Conservation (phyloP, 2,797 vertebrate genomes). For the Rousettus madagascariensis region DNA sequence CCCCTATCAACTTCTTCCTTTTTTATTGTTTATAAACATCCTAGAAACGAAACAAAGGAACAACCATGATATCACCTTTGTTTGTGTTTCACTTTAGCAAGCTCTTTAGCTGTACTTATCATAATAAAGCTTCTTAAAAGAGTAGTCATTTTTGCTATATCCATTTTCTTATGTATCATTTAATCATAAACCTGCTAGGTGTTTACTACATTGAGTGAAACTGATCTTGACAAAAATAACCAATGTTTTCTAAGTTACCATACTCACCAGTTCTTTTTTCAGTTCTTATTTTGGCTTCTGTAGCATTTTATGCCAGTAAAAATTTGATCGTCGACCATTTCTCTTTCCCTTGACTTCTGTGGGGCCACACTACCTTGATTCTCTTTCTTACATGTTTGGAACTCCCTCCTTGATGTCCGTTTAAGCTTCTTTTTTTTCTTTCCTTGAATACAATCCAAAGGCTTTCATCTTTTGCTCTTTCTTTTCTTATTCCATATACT, state of each 20-base stretch:
- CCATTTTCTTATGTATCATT: background rate
- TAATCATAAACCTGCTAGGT: background rate
- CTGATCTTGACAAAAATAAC: background rate
- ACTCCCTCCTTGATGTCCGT: background rate
- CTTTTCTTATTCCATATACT: background rate
- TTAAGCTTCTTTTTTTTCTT: background rate
- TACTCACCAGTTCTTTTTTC: background rate
- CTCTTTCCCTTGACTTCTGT: background rate
- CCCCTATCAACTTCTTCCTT: background rate
- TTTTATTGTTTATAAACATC: background rate
- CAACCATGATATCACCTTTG: background rate
- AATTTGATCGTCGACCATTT: background rate
- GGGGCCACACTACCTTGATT: background rate
- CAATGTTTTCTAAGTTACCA: background rate
- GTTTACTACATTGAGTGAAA: background rate
- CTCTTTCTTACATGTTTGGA: background rate
- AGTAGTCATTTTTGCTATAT: background rate
- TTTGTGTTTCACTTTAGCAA: background rate
- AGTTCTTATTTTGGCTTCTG: background rate
- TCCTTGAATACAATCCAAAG: background rate
- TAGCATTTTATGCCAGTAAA: background rate
- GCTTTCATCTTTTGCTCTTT: background rate
- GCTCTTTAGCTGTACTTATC: background rate
- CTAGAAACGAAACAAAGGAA: background rate
- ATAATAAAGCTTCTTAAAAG: background rate